Evolutionary conservation across 1,140 invertebrate species (phyloP).

Genomic region (Popillia japonica): DNA sequence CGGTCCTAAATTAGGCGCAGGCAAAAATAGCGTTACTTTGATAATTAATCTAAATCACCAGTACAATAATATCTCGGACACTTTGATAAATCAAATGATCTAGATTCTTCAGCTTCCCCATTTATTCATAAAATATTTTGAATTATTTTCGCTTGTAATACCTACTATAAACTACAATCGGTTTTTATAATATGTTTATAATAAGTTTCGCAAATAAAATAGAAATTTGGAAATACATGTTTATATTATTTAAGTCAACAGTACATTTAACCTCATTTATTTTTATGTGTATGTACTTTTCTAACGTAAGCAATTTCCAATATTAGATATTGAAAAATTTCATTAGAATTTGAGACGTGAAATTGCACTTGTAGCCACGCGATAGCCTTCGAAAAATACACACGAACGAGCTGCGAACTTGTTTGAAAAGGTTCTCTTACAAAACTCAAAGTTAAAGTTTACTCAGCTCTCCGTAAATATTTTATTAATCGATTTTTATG

Average conservation of each 20-base stretch:
- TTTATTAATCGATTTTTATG: slow-evolving; percentile 29
- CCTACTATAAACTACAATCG: too few relatives aligned
- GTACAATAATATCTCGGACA: too few relatives aligned
- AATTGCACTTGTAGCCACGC: slow-evolving; percentile 3
- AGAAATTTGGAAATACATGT: neutral
- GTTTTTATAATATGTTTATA: too few relatives aligned
- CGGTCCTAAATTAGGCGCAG: too few relatives aligned
- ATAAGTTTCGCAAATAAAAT: neutral
- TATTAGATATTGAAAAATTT: neutral
- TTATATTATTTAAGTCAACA: neutral
- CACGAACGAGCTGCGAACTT: neutral
- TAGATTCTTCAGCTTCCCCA: too few relatives aligned
- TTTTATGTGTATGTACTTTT: neutral
- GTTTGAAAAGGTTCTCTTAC: slow-evolving; percentile 33
- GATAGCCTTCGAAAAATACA: slow-evolving; percentile 16
- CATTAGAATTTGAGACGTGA: slow-evolving; percentile 3
- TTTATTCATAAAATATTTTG: too few relatives aligned
- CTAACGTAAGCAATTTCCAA: neutral
- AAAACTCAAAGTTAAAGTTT: slow-evolving; percentile 31
- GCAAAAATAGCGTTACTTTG: too few relatives aligned
- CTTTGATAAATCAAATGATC: too few relatives aligned
- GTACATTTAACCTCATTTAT: neutral
- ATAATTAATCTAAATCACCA: too few relatives aligned
- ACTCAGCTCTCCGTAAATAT: slow-evolving; percentile 27
- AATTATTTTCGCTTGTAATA: too few relatives aligned